A percentile compares a stretch with the other conserved stretches of the same genome.
phyloP scores from a whole-genome alignment of 2,113 vertebrate species.

The Sterrhoptilus dennistouni region DNA sequence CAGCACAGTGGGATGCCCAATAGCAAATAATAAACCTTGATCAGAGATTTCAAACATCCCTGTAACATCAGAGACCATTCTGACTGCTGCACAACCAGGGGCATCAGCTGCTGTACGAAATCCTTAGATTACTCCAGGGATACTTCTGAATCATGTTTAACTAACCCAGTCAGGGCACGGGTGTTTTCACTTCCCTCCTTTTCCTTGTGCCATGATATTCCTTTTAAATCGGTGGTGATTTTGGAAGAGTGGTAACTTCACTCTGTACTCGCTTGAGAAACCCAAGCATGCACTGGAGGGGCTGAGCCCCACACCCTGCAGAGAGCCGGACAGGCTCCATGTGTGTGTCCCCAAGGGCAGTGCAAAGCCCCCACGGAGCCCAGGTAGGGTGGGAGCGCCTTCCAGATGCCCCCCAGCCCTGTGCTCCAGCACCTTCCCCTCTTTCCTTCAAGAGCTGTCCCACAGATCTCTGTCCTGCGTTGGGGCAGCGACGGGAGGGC shows the following conservation, averaged over 20 bases:
- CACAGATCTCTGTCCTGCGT: background rate
- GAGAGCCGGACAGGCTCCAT: rapidly evolving
- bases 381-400: rapidly evolving
- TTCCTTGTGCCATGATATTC: background rate
- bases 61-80: background rate
- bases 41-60: background rate
- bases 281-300: rapidly evolving
- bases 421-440: background rate
- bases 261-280: rapidly evolving
- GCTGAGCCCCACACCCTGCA: background rate
- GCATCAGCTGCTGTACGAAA: background rate
- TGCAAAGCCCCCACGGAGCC: background rate
- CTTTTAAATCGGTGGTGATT: background rate
- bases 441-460: background rate
- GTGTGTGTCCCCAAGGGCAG: rapidly evolving
- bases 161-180: background rate
- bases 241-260: background rate
- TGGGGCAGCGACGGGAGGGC: background rate
- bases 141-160: background rate
- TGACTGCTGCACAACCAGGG: background rate
- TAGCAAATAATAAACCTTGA: conserved; percentile 21
- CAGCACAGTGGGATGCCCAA: background rate
- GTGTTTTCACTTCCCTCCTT: background rate
- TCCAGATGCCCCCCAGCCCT: background rate
- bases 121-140: background rate